Evolutionary conservation across 1,140 invertebrate genomes (phyloP).

Genomic region (Heliothis virescens): DNA sequence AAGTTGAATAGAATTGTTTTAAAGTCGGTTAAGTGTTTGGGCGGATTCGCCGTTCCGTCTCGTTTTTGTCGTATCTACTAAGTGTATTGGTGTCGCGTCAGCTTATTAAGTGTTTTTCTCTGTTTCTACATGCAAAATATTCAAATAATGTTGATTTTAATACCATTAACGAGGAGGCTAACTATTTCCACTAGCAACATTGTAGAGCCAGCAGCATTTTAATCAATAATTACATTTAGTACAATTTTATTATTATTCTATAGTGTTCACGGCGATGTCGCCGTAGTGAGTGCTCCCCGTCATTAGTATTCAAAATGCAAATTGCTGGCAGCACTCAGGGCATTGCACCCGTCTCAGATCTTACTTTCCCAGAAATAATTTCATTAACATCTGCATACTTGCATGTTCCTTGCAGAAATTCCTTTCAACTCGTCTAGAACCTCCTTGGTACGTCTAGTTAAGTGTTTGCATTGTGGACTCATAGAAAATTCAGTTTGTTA

Average conservation of each 20-base stretch:
- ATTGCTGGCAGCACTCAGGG: constrained; percentile 73
- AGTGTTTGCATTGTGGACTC: constrained; percentile 41
- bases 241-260: constrained; percentile 76
- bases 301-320: constrained; percentile 83
- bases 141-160: neutral
- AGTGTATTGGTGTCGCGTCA: neutral
- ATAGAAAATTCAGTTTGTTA: constrained; percentile 44
- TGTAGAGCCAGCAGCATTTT: constrained; percentile 19
- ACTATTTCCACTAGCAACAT: neutral
- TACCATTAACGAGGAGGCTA: constrained; percentile 7
- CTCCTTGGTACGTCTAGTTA: constrained; percentile 51
- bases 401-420: constrained; percentile 68
- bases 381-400: constrained; percentile 80
- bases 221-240: constrained; percentile 70
- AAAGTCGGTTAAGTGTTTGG: constrained; percentile 26
- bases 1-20: constrained; percentile 41
- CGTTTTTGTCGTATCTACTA: constrained; percentile 8
- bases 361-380: constrained; percentile 82
- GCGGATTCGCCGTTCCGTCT: constrained; percentile 20
- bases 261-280: constrained; percentile 68
- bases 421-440: constrained; percentile 62
- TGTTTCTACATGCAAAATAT: neutral
- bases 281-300: constrained; percentile 66
- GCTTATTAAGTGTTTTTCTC: constrained; percentile 9
- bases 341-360: constrained; percentile 78